Base-by-base conservation (phyloP, 2,888 invertebrate species). In the Tanypteryx hageni region DNA sequence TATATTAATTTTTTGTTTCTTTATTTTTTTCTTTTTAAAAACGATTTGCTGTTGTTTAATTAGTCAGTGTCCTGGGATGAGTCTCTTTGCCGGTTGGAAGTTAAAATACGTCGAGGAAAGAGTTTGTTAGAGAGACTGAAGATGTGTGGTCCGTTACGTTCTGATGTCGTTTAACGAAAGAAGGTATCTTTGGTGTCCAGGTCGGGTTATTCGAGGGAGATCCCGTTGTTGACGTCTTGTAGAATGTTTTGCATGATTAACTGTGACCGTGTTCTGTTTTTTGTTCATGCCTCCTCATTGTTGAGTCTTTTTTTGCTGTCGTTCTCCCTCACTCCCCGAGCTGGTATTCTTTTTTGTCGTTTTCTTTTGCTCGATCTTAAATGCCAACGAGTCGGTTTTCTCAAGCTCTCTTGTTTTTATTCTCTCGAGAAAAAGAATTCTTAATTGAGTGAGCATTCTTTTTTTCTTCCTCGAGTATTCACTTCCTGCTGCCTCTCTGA, bases 391-490 rank as follows among this genome's bases (percentile, higher is more conserved):
- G 86, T 16, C 57, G 86, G 31, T 16, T 31, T 82, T 31, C 86
- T 61, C 85, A 58, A 27, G 61, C 58, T 16, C 44, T 44, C 83
- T 9, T 44, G 5, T 5, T 44, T 57, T 61, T 16, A 31, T 89
- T 64, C 16, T 89, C 68, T 44, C 68, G 89, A 89, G 56, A 64
- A 89, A 89, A 89, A 89, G 89, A 89, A 89, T 89, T 64, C 64
- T 64, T 89, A 89, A 89, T 64, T 64, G n/a, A 61, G 68, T 31
- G 44, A 61, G 44, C 61, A 64, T 61, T 61, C 86, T 86, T 61
- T 86, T n/a, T 44, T 18, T 44, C 64, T 18, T 44, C 27, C 86
- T 31, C 86, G 31, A 86, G 86, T 27, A 58, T 86, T 86, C 11
- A 56, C 64, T 64, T 89, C 64, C 44, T 61, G 76, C 22, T 64